phyloP scores from a whole-genome alignment of 2,888 invertebrate species.

The Incurvaria masculella region DNA sequence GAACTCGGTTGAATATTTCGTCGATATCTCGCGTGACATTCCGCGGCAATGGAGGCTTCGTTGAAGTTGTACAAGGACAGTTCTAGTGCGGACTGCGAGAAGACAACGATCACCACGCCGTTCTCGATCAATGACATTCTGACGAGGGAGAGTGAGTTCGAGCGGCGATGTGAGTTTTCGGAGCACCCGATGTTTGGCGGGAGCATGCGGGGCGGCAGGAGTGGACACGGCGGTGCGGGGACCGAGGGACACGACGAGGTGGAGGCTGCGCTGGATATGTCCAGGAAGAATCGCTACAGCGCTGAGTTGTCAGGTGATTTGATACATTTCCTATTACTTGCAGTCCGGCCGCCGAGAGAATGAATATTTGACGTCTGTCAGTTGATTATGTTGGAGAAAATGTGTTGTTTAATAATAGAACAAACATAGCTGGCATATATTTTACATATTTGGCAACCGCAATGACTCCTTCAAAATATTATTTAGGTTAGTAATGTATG shows the following conservation, averaged over 20 bases:
- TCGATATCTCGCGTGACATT: no score
- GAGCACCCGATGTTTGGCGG: conserved; percentile 23
- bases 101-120: conserved; percentile 55
- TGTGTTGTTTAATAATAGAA: no score
- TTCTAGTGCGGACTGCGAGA: conserved; percentile 39
- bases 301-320: conserved; percentile 43
- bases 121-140: conserved; percentile 73
- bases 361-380: no score
- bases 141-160: conserved; percentile 51
- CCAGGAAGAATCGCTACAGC: conserved; percentile 42
- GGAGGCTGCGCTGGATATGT: conserved; percentile 50
- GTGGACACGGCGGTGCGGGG: conserved; percentile 36
- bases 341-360: no score
- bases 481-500: no score
- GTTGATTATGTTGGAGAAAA: no score
- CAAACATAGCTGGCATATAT: no score
- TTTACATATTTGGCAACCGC: no score
- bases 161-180: conserved; percentile 30
- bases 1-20: no score
- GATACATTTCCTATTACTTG: background rate
- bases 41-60: conserved; percentile 43
- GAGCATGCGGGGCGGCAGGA: conserved; percentile 40
- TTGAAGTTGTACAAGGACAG: conserved; percentile 37
- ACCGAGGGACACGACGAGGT: conserved; percentile 39
- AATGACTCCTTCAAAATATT: no score